Evolutionary conservation across 2,113 vertebrate species (phyloP).

Genomic region (Sprattus sprattus): DNA sequence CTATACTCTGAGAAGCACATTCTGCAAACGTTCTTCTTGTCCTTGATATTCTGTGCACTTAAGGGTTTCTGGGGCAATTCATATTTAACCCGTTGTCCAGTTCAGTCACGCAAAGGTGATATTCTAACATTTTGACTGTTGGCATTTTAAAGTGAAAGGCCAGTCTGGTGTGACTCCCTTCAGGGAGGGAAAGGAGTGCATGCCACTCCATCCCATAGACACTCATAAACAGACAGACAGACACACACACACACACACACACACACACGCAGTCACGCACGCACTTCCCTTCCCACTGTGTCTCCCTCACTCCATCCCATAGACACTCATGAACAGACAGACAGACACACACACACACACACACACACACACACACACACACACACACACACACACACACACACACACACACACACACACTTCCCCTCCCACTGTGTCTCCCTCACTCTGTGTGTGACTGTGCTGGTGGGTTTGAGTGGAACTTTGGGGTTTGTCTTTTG

Average conservation of each 20-base stretch:
- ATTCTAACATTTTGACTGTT: constrained; percentile 26
- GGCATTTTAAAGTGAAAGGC: constrained; percentile 27
- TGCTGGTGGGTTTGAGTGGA: constrained; percentile 36
- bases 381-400: background rate
- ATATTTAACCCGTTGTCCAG: constrained; percentile 8
- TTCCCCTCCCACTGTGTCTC: constrained; percentile 39
- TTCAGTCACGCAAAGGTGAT: constrained; percentile 22
- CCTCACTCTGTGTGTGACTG: constrained; percentile 24
- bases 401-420: background rate
- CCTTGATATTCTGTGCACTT: background rate
- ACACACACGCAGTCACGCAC: too few relatives aligned
- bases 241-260: too few relatives aligned
- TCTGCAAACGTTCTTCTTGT: background rate
- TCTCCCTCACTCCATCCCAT: background rate
- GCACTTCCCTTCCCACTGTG: too few relatives aligned
- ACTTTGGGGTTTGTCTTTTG: constrained; percentile 38
- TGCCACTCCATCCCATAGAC: too few relatives aligned
- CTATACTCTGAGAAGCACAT: background rate
- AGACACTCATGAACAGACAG: too few relatives aligned
- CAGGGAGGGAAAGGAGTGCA: too few relatives aligned
- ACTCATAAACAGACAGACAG: too few relatives aligned
- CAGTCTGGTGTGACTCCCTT: background rate
- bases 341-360: too few relatives aligned
- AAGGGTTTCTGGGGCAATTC: constrained; percentile 3
- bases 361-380: too few relatives aligned